A percentile compares a stretch with the other conserved stretches of the same genome.
These are phyloP conservation scores for Pectinophora gossypiella DNA, from an alignment of 1,140 invertebrate genomes.

Conservation along the genomic window DNA sequence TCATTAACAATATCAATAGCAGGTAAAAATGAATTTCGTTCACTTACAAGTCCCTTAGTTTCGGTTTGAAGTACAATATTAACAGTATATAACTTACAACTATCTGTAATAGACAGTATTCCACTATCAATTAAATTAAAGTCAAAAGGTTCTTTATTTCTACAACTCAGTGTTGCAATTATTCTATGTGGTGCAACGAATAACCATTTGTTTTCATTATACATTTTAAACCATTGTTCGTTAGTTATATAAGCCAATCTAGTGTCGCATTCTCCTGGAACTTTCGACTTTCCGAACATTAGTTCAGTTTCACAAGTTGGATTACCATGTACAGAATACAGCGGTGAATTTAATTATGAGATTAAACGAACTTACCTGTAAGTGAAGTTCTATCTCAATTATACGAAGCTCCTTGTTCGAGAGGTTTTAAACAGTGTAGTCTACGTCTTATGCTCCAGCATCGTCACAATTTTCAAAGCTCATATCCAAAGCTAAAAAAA, in stretches of 20 bases:
- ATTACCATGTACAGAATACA: neutral
- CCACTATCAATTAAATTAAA: constrained; percentile 9
- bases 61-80: constrained; percentile 2
- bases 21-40: neutral
- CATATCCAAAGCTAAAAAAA: no score
- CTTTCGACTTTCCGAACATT: neutral
- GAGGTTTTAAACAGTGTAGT: no score
- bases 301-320: constrained; percentile 4
- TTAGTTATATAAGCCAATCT: constrained; percentile 1
- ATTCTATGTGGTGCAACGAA: constrained; percentile 10
- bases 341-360: neutral
- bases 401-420: no score
- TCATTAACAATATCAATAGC: constrained; percentile 5
- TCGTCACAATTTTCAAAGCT: no score
- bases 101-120: neutral
- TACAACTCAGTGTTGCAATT: constrained; percentile 7
- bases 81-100: constrained; percentile 2
- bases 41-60: constrained; percentile 1
- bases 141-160: constrained; percentile 19
- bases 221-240: constrained; percentile 9
- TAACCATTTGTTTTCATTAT: constrained; percentile 8
- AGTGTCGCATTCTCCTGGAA: neutral
- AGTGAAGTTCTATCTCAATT: no score
- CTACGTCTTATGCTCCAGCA: no score
- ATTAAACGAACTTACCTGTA: no score